Evolutionary conservation across 2,113 vertebrate genomes (phyloP), one percentile per base, ranked within the genome.

Genomic region (Chloebia gouldiae): DNA sequence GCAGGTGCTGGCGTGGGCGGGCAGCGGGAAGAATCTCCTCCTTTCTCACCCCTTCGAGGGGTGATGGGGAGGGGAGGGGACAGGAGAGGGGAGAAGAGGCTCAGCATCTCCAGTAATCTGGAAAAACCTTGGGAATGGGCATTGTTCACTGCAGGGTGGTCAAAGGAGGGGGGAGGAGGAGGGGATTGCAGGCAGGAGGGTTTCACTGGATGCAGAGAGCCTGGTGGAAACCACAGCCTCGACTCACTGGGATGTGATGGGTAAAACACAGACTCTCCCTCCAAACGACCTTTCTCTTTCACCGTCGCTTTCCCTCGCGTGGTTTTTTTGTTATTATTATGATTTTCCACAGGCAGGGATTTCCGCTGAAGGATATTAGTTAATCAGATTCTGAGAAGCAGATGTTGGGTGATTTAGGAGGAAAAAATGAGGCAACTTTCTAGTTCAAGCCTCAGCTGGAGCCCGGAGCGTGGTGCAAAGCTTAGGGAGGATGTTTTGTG

Each of bases 301-400:
- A 2, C 73, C 0, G 2, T 19, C 19, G 21, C 90, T 80, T 59
- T 70, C 49, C 56, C 72, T 95, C 49, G 42, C 11, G 27, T 65
- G 75, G 9, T 27, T 70, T 78, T 56, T 68, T 85, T 68, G 21
- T 88, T 57, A 72, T 88, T 65, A 81, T 88, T 28, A 66, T 81
- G 64, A 77, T 91, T 94, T 94, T 66, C 65, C 73, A 35, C 57
- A 15, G 81, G 23, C 75, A 85, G 95, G 95, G 96, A 97, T 96
- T 97, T 96, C 64, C 49, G 84, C 88, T 94, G 91, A 68, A 96
- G 97, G 76, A 73, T 96, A 97, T 97, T 86, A 96, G 97, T 97
- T 96, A 97, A 97, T 97, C 97, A 97, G 96, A 96, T 96, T 95
- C 94, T 35, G 93, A 60, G 93, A 96, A 97, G 95, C 97, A 97